A percentile compares a stretch with the other conserved stretches of the same genome.
Conservation (phyloP, 2,113 vertebrate species). For the Larimichthys polyactis region DNA sequence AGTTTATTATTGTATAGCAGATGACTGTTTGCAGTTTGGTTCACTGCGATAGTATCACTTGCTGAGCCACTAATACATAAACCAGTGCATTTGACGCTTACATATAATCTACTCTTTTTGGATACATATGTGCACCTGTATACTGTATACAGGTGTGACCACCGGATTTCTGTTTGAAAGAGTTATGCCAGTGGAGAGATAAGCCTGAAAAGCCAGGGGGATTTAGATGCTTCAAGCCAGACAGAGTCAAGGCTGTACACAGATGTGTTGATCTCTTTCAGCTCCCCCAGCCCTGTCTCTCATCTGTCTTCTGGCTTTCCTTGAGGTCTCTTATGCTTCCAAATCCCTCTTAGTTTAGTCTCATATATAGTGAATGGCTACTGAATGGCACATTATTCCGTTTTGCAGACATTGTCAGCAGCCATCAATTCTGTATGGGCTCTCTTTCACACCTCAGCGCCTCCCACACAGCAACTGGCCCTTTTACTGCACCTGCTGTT, state of each 20-base stretch:
- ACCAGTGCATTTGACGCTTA: neutral
- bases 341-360: slow-evolving; percentile 69
- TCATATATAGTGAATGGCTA: slow-evolving; percentile 74
- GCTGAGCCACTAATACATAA: neutral
- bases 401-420: slow-evolving; percentile 72
- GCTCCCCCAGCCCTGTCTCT: slow-evolving; percentile 40
- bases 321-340: slow-evolving; percentile 52
- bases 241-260: slow-evolving; percentile 49
- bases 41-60: neutral
- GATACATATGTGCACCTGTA: neutral
- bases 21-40: neutral
- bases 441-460: slow-evolving; percentile 69
- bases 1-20: neutral
- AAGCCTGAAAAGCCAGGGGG: slow-evolving; percentile 49
- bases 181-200: slow-evolving; percentile 43
- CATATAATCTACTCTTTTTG: neutral
- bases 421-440: slow-evolving; percentile 75
- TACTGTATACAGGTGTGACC: slow-evolving; percentile 10
- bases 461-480: slow-evolving; percentile 58
- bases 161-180: slow-evolving; percentile 43
- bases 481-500: slow-evolving; percentile 57
- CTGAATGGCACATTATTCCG: slow-evolving; percentile 74
- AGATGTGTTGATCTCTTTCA: slow-evolving; percentile 57
- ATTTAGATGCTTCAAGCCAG: slow-evolving; percentile 53
- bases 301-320: slow-evolving; percentile 65